Base-by-base conservation (phyloP, 2,888 invertebrate species). In the Boloria euphrosyne region DNA sequence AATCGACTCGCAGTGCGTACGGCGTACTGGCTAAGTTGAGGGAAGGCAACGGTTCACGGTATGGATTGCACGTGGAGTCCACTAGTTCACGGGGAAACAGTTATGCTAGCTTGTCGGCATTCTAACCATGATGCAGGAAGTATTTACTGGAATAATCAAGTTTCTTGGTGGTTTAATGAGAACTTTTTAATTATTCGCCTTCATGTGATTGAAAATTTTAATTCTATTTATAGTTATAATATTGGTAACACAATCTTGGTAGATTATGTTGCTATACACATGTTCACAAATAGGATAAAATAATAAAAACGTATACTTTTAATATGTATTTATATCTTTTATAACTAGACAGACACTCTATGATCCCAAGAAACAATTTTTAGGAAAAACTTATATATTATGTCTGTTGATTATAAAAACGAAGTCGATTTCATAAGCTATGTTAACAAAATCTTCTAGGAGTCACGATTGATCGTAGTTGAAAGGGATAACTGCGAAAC, bases 1-100 rank as follows among this genome's bases (percentile, higher is more conserved):
- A 86, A 86, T 86, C 84, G 84, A 84, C 82, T 85, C 80, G 78
- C 70, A 75, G 73, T 76, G 66, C 70, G 67, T 57, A 57, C 49
- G 6, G 31, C 38, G 17, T 69, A 63, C 63, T 68, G 68, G 64
- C 62, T 67, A 63, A 55, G 61, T 43, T 62, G 65, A 65, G 71
- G 74, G 74, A 75, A 76, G 73, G 70, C 74, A 78, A 79, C 77
- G 76, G 77, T 79, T 77, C 74, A 78, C 76, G 75, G 77, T 79
- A 78, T 74, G 74, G 73, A 74, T 74, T 76, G 77, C 80, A 81
- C 81, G 80, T 82, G 84, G 78, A 75, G 75, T 73, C 73, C 74
- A 74, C 75, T 75, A 74, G 76, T 78, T 77, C 79, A 81, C 77
- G 75, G 78, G 72, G 72, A 74, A 77, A 81, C 82, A 80, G 84